These are phyloP conservation scores for Zaprionus africanus DNA, from an alignment of 1,140 invertebrate genomes.

Conservation along the genomic window DNA sequence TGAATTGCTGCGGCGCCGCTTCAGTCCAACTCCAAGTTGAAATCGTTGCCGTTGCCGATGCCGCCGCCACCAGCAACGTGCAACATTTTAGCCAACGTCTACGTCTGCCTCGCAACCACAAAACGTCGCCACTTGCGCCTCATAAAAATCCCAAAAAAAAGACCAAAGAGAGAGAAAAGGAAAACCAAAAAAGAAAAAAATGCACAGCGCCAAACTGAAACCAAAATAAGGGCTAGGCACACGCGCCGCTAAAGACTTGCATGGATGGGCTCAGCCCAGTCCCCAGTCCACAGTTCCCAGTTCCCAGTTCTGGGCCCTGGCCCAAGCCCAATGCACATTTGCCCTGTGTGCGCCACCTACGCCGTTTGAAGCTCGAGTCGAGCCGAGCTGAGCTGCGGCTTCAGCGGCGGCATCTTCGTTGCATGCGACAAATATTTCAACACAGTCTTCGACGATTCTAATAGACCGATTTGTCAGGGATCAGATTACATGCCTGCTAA, in stretches of 20 bases:
- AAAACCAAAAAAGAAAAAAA: conserved; percentile 32
- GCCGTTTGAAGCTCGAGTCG: conserved; percentile 38
- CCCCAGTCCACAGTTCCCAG: too few relatives aligned
- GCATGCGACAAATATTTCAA: conserved; percentile 84
- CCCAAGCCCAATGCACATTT: conserved; percentile 55
- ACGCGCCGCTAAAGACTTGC: conserved; percentile 49
- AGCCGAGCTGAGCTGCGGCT: conserved; percentile 17
- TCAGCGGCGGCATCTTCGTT: conserved; percentile 52
- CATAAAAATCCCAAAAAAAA: conserved; percentile 65
- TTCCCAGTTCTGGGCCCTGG: conserved; percentile 6
- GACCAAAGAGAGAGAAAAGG: conserved; percentile 31
- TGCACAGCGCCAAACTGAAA: conserved; percentile 23
- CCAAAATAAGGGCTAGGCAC: conserved; percentile 83
- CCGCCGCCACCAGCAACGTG: conserved; percentile 67
- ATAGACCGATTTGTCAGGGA: conserved; percentile 84
- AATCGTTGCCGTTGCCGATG: conserved; percentile 32
- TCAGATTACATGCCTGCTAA: conserved; percentile 83
- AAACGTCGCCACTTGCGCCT: conserved; percentile 83
- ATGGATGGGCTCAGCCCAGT: conserved; percentile 4
- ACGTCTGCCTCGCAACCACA: conserved; percentile 79
- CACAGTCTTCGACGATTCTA: conserved; percentile 78
- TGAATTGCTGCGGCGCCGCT: conserved; percentile 82
- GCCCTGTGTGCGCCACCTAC: conserved; percentile 79
- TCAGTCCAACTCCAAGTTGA: conserved; percentile 46
- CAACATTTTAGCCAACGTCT: conserved; percentile 76